Evolutionary conservation across 2,888 invertebrate genomes (phyloP), one percentile per base, ranked within the genome.

Genomic region (Tanaodytes sp.): DNA sequence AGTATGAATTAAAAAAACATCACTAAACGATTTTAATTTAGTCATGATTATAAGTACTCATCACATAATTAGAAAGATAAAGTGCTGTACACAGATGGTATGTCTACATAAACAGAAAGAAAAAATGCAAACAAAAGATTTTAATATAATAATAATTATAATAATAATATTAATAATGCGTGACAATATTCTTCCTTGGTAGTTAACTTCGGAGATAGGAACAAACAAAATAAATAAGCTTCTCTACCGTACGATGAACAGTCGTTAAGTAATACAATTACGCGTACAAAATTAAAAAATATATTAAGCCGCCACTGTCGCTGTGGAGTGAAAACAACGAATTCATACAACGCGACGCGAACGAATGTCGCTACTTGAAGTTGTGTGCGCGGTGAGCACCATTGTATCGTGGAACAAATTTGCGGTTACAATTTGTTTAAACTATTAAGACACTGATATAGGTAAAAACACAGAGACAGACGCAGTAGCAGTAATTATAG

Each of bases 211-310:
- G 75, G 77, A 79, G 75, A 80, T 82, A 84, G 83, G 83, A 84
- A 83, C 83, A 83, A 83, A 83, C 80, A 78, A 81, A 81, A 82
- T 81, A 81, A 82, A 82, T 80, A 76, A 75, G 74, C 73, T 73
- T 74, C 65, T 71, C 74, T 78, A 75, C 75, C 75, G 68, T 73
- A 79, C 75, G 79, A 79, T 77, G 78, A 77, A 79, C 78, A 73
- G 69, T 81, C 77, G 79, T 81, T 80, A 80, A 80, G 79, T 79
- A 80, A 79, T 79, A 80, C 78, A 79, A 79, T 64, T 81, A 80
- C 78, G 81, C 76, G 79, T 83, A 84, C 79, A 82, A 84, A 83
- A 83, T 81, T 82, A 83, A 82, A 81, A 82, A 82, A 81, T 82
- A 81, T 80, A 79, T 80, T 79, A 79, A 81, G 8, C 77, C 59